A percentile compares a stretch with the other conserved stretches of the same genome.
Conservation (phyloP, 2,797 vertebrate genomes). For the Eulemur albifrons region DNA sequence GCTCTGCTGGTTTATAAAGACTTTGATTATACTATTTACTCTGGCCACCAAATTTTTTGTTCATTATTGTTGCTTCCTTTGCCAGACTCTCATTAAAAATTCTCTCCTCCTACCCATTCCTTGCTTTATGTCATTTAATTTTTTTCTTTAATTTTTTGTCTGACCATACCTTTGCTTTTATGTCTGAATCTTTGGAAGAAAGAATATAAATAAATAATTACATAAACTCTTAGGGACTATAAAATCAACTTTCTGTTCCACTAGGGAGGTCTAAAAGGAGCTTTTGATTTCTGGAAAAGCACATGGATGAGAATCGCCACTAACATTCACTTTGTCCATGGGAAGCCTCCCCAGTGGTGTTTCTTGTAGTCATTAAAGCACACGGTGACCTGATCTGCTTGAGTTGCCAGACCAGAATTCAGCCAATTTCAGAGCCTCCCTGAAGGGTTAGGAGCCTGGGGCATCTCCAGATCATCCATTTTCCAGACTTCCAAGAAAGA, state of each 20-base stretch:
- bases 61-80: neutral
- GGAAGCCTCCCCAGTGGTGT: neutral
- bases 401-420: neutral
- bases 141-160: neutral
- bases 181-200: conserved; percentile 32
- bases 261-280: neutral
- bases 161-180: conserved; percentile 4
- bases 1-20: neutral
- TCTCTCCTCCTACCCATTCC: neutral
- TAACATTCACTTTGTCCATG: neutral
- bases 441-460: neutral
- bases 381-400: neutral
- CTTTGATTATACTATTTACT: neutral
- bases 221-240: neutral
- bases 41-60: neutral
- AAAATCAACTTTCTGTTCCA: conserved; percentile 10
- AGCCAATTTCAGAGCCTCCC: neutral
- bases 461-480: neutral
- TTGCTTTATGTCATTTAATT: neutral
- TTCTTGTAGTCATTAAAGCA: neutral
- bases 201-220: neutral
- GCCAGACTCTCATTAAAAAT: neutral
- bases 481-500: conserved; percentile 33
- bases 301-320: neutral
- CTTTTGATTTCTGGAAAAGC: neutral